A percentile compares a stretch with the other conserved stretches of the same genome.
These are phyloP conservation scores for Myotis pilosus DNA, from an alignment of 2,797 vertebrate species.

Conservation along the genomic window DNA sequence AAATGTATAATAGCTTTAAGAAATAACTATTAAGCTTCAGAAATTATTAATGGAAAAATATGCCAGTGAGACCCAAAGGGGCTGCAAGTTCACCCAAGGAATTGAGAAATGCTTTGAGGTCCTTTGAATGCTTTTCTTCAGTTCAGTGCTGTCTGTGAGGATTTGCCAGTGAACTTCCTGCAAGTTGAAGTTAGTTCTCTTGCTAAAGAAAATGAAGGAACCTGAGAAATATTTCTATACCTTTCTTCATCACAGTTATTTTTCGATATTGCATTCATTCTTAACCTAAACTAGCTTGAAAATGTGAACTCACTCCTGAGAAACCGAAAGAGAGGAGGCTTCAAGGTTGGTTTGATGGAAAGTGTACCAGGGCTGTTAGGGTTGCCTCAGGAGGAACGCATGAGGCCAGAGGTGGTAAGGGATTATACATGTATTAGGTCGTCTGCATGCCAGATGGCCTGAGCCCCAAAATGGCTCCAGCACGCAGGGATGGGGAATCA, in stretches of 20 bases:
- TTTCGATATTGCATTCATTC: background rate
- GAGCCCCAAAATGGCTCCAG: too few relatives aligned
- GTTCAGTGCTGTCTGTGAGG: background rate
- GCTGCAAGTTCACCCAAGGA: background rate
- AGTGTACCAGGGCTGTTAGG: background rate
- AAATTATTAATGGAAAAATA: background rate
- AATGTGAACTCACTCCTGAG: background rate
- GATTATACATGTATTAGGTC: too few relatives aligned
- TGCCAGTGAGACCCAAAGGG: background rate
- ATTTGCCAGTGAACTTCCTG: constrained; percentile 9
- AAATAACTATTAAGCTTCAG: background rate
- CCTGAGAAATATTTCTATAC: background rate
- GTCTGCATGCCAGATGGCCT: too few relatives aligned
- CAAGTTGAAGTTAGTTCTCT: constrained; percentile 9
- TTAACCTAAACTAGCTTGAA: background rate
- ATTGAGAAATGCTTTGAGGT: background rate
- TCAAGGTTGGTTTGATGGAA: background rate
- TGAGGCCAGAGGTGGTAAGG: too few relatives aligned
- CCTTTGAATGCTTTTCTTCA: background rate
- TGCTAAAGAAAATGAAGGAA: background rate
- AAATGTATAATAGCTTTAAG: background rate
- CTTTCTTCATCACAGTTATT: background rate
- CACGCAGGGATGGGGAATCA: too few relatives aligned
- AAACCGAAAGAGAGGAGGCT: background rate
- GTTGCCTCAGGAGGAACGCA: accelerated